A percentile compares a stretch with the other conserved stretches of the same genome.
These are phyloP conservation scores for Rhabdophis nuchalis DNA, from an alignment of 2,797 vertebrate genomes.

Conservation along the genomic window DNA sequence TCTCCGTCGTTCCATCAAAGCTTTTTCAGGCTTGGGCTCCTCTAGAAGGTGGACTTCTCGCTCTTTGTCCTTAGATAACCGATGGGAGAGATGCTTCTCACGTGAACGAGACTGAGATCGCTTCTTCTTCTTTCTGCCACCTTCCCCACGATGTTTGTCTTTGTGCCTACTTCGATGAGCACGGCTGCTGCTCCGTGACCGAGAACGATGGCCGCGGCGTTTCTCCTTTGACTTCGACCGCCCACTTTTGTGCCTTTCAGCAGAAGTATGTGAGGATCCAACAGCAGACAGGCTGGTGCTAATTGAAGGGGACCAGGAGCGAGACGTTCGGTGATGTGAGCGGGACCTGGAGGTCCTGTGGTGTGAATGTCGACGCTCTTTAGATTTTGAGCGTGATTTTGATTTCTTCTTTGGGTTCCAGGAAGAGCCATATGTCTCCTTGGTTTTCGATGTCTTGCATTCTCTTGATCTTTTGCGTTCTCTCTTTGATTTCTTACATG, in stretches of 20 bases:
- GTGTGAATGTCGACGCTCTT: conserved; percentile 65
- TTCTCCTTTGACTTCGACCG: conserved; percentile 56
- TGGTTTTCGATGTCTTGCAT: conserved; percentile 51
- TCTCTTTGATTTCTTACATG: conserved; percentile 61
- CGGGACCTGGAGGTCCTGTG: conserved; percentile 67
- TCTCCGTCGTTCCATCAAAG: conserved; percentile 56
- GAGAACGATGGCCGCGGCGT: conserved; percentile 55
- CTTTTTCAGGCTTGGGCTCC: conserved; percentile 43
- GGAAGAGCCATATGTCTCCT: conserved; percentile 39
- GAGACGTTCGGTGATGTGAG: conserved; percentile 65
- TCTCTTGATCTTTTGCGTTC: conserved; percentile 68
- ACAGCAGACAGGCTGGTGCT: conserved; percentile 60
- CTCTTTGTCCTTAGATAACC: conserved; percentile 57
- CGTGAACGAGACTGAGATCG: conserved; percentile 57
- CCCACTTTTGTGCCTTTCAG: conserved; percentile 53
- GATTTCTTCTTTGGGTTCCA: conserved; percentile 64
- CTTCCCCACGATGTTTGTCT: conserved; percentile 69
- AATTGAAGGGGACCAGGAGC: conserved; percentile 64
- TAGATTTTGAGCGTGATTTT: conserved; percentile 42
- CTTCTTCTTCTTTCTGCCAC: conserved; percentile 66
- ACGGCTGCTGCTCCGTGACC: conserved; percentile 60
- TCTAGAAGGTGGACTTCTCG: conserved; percentile 48
- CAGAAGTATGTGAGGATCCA: conserved; percentile 52
- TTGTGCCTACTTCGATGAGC: conserved; percentile 61
- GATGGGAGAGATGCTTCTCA: conserved; percentile 62